These are phyloP conservation scores for Tetranychus piercei DNA, from an alignment of 2,888 invertebrate species.

Conservation along the genomic window DNA sequence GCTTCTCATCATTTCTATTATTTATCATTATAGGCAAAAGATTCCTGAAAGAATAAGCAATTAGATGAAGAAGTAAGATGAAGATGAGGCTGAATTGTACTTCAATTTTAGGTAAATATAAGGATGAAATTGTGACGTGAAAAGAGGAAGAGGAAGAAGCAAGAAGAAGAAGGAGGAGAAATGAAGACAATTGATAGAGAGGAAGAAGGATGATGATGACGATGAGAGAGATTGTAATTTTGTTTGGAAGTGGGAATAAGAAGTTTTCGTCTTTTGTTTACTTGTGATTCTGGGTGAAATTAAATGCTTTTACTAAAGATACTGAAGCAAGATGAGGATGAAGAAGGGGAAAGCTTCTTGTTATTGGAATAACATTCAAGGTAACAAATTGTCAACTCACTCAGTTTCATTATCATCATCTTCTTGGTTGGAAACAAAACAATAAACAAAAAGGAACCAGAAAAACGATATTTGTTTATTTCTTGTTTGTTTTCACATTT, in stretches of 20 bases:
- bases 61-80: neutral
- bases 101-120: neutral
- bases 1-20: neutral
- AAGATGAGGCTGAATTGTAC: neutral
- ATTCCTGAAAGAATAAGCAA: constrained; percentile 2
- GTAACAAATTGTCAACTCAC: no score
- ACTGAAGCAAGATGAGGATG: neutral
- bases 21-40: neutral
- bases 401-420: no score
- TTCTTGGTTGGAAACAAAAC: no score
- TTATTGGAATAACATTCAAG: neutral
- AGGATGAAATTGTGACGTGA: neutral
- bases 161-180: neutral
- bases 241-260: neutral
- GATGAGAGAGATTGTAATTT: neutral
- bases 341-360: neutral
- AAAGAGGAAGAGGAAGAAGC: constrained; percentile 5
- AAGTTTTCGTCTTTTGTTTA: neutral
- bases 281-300: neutral
- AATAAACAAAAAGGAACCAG: no score
- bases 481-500: no score
- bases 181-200: neutral
- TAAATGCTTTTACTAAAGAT: neutral
- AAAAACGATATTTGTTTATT: no score
- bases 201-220: neutral